phyloP scores from a whole-genome alignment of 1,140 invertebrate genomes.

The Drosophila kohkoa region DNA sequence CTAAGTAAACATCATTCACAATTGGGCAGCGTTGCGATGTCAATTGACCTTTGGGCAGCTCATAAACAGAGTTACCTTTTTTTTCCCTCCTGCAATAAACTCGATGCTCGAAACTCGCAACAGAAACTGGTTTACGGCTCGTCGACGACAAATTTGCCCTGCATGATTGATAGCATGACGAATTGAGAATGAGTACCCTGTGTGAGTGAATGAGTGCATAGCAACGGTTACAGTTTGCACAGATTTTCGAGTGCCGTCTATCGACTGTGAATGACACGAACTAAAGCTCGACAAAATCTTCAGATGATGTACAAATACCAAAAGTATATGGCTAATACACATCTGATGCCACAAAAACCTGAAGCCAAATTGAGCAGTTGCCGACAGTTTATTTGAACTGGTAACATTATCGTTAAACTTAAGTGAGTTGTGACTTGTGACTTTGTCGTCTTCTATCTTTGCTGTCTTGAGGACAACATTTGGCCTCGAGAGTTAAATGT shows the following conservation, averaged over 20 bases:
- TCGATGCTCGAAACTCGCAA: background rate
- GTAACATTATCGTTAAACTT: slow-evolving; percentile 51
- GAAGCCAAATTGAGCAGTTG: slow-evolving; percentile 42
- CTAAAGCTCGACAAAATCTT: slow-evolving; percentile 28
- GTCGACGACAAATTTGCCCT: slow-evolving; percentile 29
- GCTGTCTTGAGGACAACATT: slow-evolving; percentile 6
- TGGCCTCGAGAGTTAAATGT: slow-evolving; percentile 14
- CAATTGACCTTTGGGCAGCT: slow-evolving; percentile 44
- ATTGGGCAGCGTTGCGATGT: slow-evolving; percentile 17
- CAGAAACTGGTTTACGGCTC: slow-evolving; percentile 18
- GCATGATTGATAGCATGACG: slow-evolving; percentile 36
- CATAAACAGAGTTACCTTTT: slow-evolving; percentile 41
- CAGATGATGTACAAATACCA: slow-evolving; percentile 23
- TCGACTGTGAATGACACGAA: slow-evolving; percentile 44
- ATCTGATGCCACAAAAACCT: slow-evolving; percentile 1
- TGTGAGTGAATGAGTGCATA: slow-evolving; percentile 5
- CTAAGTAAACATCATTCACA: slow-evolving; percentile 49
- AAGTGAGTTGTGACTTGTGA: slow-evolving; percentile 31
- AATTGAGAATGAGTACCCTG: background rate
- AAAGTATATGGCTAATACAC: slow-evolving; percentile 17
- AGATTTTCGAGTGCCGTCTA: slow-evolving; percentile 29
- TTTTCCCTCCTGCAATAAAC: slow-evolving; percentile 17
- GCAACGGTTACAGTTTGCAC: slow-evolving; percentile 11
- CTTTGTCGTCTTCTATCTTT: background rate
- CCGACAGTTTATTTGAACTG: slow-evolving; percentile 40